Base-by-base conservation (phyloP, 1,140 invertebrate genomes). In the Diorhabda carinulata region DNA sequence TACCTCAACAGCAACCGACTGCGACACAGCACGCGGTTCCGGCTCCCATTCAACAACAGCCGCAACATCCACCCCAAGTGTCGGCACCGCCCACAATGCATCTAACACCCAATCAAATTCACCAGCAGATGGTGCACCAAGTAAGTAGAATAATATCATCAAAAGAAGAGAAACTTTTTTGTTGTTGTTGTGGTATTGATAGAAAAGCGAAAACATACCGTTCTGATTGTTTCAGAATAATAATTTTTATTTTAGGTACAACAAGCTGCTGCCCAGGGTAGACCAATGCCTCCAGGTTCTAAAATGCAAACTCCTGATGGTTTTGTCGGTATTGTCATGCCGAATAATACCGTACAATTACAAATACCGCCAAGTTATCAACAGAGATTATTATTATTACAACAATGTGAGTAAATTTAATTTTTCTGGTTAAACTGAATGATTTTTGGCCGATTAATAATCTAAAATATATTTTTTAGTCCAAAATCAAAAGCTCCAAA, bases 281-380 rank as follows among this genome's bases (percentile, higher is more conserved):
- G 85, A 62, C 85, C 86, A 44, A 86, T 88, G 81, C 81, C 82
- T 52, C 86, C 86, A 2, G 87, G 88, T 60, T 87, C 87, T 3
- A 82, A 84, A 52, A 78, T 89, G 43, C 79, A 88, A 66, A 86
- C 87, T 8, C 83, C 84, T 0, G 87, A 89, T 77, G 88, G 88
- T 4, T 84, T 86, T n/a, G 80, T 89, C 10, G 88, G 88, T 44
- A 84, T 89, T 47, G 87, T 90, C 44, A 86, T 87, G 2, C 83
- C 85, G 3, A 88, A 88, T 67, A 88, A 89, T 73, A 85, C 84
- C 41, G 86, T 89, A 10, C 85, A 86, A 42, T 84, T 89, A 42
- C 85, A 86, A 66, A 85, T 87, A 80, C 83, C 87, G 69, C 79
- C 83, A 40, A 78, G 83, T 69, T 87, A 84, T 71, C 81, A 82